Base-by-base conservation (phyloP, 2,888 invertebrate genomes). In the Chrysotoxum bicinctum region DNA sequence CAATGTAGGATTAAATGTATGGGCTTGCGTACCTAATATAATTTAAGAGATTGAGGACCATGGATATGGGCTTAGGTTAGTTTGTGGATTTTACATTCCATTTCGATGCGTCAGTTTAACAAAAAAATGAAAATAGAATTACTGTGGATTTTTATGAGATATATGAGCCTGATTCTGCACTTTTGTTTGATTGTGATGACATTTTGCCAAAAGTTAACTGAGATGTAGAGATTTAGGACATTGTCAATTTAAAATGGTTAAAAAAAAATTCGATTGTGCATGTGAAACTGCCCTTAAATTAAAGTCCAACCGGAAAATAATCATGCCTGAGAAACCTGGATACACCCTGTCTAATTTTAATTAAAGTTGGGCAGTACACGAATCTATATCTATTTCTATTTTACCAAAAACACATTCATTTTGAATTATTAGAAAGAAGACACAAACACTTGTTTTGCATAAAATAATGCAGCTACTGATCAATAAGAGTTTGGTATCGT, bases 1-100 rank as follows among this genome's bases (percentile, higher is more conserved):
- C 48, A 75, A 54, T 70, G 37, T 21, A 12, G 60, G 52, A 74
- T 68, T 37, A 52, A 66, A 58, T 56, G 70, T 62, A 48, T 48
- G 45, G 48, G 32, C 10, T 66, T 66, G 48, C 35, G 66, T 66
- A 45, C 23, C 58, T 32, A 40, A 23, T 14, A 9, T 37, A 35
- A 21, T 21, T n/a, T 19, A 26, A 32, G 14, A 19, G 9, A 66
- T 19, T 32, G 30, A 23, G 45, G 30, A 64, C 4, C 26, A 43
- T 45, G 43, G 5, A 50, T 21, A 10, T n/a, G 52, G 30, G 8
- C 16, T 23, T 23, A 23, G 16, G 26, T 64, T 19, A 23, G 14
- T 35, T 45, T 32, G 64, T 3, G 32, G 19, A 45, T 64, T 45
- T 21, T 23, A 45, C 30, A 45, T 45, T 45, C 30, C 19, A 32